Evolutionary conservation across 2,888 invertebrate species (phyloP), one percentile per base, ranked within the genome.

Genomic region (Exephanes ischioxanthus): DNA sequence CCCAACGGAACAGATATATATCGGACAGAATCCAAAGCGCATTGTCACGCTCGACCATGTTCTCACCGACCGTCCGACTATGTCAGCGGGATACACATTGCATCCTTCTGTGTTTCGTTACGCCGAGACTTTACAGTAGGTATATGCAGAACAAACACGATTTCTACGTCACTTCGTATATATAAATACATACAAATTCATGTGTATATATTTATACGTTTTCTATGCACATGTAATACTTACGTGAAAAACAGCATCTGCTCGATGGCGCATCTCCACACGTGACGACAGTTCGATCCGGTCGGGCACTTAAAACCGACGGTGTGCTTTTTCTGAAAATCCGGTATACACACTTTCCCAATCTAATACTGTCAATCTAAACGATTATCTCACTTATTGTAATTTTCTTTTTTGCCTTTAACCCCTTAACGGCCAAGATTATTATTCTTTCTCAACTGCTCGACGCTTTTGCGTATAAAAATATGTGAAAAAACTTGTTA

Each of bases 201-300:
- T 41, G 3, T 41, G 41, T 41, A 41, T 41, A 9, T 41, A 41
- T 41, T 41, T 41, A 41, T 73, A 19, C 19, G 22, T 5, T 26
- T 22, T 45, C 22, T 19, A 41, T 41, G 26, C 7, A 22, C 55
- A 7, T 58, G 37, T 5, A 61, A 77, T 92, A 95, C 97, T 96
- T 95, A 99, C 99, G 99, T 99, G 95, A 99, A 99, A 95, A 99
- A 99, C 89, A 99, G 95, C 97, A 99, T 98, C 95, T 99, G 99
- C 93, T 99, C 99, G 89, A 99, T 98, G 70, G 99, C 98, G 95
- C 99, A 99, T 93, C 98, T 96, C 99, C 99, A 99, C 86, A 99
- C 97, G 94, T 99, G 98, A 89, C 99, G 97, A 93, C 99, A 99
- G 76, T 98, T 97, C 63, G 98, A 96, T 68, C 98, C 97, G 89